A percentile compares a stretch with the other conserved stretches of the same genome.
Conservation (phyloP, 64 coral and sea anemone genomes). For the Pocillopora damicornis region DNA sequence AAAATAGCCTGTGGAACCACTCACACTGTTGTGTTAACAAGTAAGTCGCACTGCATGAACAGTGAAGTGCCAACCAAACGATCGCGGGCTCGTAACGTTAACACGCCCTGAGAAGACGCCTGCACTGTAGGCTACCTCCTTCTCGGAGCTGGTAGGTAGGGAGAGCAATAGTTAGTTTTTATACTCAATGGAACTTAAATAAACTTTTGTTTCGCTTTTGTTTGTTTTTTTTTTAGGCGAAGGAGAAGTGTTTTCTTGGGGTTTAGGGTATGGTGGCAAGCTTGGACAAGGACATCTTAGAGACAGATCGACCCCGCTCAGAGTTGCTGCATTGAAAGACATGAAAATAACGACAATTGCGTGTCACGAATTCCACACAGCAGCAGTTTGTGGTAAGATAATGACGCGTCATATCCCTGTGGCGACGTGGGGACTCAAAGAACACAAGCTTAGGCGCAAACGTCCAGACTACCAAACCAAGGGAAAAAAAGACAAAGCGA, state of each 20-base stretch:
- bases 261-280: constrained; percentile 77
- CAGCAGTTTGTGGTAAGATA: constrained; percentile 78
- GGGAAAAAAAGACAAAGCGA: too few species aligned
- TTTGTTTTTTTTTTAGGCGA: constrained; percentile 41
- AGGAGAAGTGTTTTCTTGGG: constrained; percentile 88
- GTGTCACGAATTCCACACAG: constrained; percentile 89
- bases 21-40: constrained; percentile 77
- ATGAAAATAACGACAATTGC: constrained; percentile 58
- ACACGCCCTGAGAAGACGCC: too few species aligned
- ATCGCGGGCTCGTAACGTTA: too few species aligned
- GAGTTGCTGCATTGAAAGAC: constrained; percentile 65
- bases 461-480: too few species aligned
- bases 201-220: too few species aligned
- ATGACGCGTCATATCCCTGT: neutral
- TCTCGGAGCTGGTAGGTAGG: too few species aligned
- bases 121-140: too few species aligned
- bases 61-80: too few species aligned
- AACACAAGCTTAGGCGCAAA: too few species aligned
- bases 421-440: neutral
- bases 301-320: constrained; percentile 82
- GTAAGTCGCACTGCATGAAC: constrained; percentile 31
- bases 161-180: too few species aligned
- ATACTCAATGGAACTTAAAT: too few species aligned
- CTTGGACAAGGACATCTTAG: constrained; percentile 93
- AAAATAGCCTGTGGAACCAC: constrained; percentile 65